Base-by-base conservation (phyloP, 2,113 vertebrate genomes). In the Gila orcuttii region DNA sequence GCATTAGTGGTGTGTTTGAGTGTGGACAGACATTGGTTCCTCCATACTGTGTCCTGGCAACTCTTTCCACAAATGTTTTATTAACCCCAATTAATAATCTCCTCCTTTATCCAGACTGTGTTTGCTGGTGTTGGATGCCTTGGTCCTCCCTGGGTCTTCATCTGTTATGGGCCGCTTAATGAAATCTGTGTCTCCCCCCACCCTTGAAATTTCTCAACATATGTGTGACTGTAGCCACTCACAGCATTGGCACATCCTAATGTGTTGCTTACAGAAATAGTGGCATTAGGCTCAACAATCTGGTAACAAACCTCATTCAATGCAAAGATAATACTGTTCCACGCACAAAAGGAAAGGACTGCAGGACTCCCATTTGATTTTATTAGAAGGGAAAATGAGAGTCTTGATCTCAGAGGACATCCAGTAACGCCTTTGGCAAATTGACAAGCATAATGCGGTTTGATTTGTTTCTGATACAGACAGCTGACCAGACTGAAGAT, bases 301-400 rank as follows among this genome's bases (percentile, higher is more conserved):
- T 92, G 93, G 92, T 87, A 93, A 91, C 90, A 87, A 93, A 92
- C 88, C 93, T 94, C 93, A 92, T 92, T 94, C 92, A 83, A 89
- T 92, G 94, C 94, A 94, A 92, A 94, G 94, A 93, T 93, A 93
- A 94, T 93, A 93, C 90, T 90, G 93, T 95, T 93, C 92, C 85
- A 88, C 91, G 93, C 92, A 83, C 83, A 95, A 94, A 28, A 89
- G 92, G 91, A 91, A 93, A 91, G 91, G 93, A 94, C 93, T 89
- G 85, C 91, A 91, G 91, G 92, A 92, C 93, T 94, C 93, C 94
- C 92, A 91, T 91, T 94, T 95, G 94, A 97, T 97, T 96, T 97
- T 95, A 96, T 97, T 97, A 96, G 95, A 94, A 92, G 94, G 92
- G 94, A 94, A 96, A 96, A 97, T 96, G 95, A 95, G 96, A 96